phyloP scores from a whole-genome alignment of 2,888 invertebrate species.

The Ischnura elegans region DNA sequence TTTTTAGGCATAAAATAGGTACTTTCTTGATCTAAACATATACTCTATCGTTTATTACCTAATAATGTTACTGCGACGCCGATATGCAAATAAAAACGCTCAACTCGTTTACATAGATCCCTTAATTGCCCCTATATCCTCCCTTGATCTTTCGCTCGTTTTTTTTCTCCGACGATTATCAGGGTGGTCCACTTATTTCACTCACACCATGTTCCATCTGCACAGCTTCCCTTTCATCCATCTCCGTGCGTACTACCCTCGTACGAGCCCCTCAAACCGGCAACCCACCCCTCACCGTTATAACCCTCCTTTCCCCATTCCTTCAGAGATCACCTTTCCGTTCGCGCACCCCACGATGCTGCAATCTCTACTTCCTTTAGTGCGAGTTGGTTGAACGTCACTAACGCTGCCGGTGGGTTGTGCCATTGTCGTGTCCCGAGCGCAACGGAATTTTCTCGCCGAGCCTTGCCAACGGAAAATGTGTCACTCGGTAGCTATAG shows the following conservation, averaged over 20 bases:
- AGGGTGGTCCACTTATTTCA: too few species aligned
- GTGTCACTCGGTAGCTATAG: background rate
- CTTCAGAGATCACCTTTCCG: background rate
- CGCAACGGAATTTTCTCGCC: background rate
- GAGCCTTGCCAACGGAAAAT: background rate
- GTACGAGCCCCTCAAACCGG: too few species aligned
- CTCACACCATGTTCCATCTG: background rate
- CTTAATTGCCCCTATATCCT: constrained; percentile 4
- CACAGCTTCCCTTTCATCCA: background rate
- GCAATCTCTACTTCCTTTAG: too few species aligned
- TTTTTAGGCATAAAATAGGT: too few species aligned
- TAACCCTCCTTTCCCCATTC: background rate
- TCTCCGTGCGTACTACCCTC: background rate
- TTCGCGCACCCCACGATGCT: background rate
- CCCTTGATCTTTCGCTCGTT: background rate
- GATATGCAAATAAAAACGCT: background rate
- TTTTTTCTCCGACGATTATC: background rate
- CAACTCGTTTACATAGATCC: background rate
- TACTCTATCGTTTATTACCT: too few species aligned
- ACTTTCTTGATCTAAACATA: too few species aligned
- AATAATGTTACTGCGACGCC: too few species aligned
- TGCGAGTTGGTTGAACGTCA: too few species aligned
- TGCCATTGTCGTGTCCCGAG: background rate
- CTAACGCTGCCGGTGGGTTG: too few species aligned
- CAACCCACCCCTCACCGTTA: background rate